Conservation (phyloP, 2,113 vertebrate species). For the Monopterus albus region DNA sequence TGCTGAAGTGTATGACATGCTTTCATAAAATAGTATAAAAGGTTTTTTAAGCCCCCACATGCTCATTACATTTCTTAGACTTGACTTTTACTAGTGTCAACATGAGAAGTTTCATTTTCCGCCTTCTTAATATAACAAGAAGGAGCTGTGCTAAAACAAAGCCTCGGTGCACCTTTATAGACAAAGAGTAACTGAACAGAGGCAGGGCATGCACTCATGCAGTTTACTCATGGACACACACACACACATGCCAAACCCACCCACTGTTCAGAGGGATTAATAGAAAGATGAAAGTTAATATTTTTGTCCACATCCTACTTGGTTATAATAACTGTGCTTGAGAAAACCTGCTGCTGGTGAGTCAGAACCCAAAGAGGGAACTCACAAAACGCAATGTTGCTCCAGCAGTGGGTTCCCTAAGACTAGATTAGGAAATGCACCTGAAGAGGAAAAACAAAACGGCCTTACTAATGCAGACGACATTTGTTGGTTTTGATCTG, state of each 20-base stretch:
- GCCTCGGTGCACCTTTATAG: too few species aligned
- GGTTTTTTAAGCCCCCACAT: too few species aligned
- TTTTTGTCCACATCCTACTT: conserved; percentile 40
- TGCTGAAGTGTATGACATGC: not conserved
- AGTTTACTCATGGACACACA: not conserved
- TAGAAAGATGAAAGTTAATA: conserved; percentile 32
- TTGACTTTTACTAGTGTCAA: conserved; percentile 19
- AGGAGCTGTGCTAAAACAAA: conserved; percentile 22
- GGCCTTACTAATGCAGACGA: not conserved
- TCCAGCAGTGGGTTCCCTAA: not conserved
- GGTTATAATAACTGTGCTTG: conserved; percentile 23
- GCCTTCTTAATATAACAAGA: conserved; percentile 47
- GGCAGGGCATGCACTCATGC: not conserved
- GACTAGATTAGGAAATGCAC: not conserved
- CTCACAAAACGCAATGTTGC: not conserved
- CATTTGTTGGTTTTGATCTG: conserved; percentile 6
- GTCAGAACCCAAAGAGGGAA: conserved; percentile 31
- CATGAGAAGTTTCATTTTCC: conserved; percentile 41
- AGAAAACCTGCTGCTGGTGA: conserved; percentile 41
- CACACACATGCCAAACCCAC: conserved; percentile 27
- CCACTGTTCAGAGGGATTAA: conserved; percentile 7
- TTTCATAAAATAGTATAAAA: too few species aligned
- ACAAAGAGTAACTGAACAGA: not conserved
- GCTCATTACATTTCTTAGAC: too few species aligned
- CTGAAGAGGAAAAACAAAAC: not conserved